Evolutionary conservation across 2,797 vertebrate species (phyloP), one percentile per base, ranked within the genome.

Genomic region (Buceros bicornis): DNA sequence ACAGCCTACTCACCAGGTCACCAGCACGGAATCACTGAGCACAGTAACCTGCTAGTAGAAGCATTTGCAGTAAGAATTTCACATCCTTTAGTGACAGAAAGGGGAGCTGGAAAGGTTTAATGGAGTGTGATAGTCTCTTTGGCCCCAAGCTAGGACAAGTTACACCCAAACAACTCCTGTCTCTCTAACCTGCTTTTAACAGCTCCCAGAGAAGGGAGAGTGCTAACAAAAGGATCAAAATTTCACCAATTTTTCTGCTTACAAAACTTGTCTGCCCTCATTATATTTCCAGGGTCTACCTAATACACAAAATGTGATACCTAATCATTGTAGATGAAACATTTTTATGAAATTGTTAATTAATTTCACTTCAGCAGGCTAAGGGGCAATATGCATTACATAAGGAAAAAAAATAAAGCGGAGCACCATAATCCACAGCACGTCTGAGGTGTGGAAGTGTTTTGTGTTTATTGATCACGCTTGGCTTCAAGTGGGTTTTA

Each of bases 401-500:
- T 19, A 12, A 15, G 10, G 8, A 15, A 6, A 8, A 21, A 31
- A 6, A 10, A 16, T 33, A 43, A 31, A 7, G 0, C 7, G 4
- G 7, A 81, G 43, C 74, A 72, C 16, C 14, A 77, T 43, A 82
- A 77, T 58, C 40, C 48, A 85, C 45, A 86, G 31, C 37, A 70
- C 2, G 16, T 69, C 73, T 79, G 73, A 87, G 81, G 57, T 83
- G 53, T 78, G 57, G 45, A 70, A 86, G 61, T 47, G 57, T 78
- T 94, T 60, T 40, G 14, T 86, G 64, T 71, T 91, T 90, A 40
- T 78, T 70, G 67, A 80, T 67, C 74, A 74, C 0, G 3, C 61
- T 57, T 86, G 66, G 54, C 19, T 94, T 89, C 69, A 69, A 93
- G 62, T 28, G 50, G 16, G 33, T 86, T 83, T 62, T 83, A 83